These are phyloP conservation scores for Venustaconcha ellipsiformis DNA, from an alignment of 1,140 invertebrate genomes.

Conservation along the genomic window DNA sequence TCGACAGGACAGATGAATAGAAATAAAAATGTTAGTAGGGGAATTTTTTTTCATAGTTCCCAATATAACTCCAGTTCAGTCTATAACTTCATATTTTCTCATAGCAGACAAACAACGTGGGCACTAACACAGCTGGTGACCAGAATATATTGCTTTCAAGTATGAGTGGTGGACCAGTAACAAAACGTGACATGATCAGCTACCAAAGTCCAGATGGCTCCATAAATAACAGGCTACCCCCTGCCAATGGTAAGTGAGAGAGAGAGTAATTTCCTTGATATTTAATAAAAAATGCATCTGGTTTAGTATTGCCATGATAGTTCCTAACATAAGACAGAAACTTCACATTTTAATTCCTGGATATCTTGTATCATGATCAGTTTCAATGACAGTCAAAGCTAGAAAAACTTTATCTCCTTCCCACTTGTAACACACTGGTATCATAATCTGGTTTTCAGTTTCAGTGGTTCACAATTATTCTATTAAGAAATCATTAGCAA, in stretches of 20 bases:
- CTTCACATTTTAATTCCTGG: neutral
- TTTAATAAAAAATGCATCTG: neutral
- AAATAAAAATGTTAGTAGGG: too few relatives aligned
- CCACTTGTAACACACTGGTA: too few relatives aligned
- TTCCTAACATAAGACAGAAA: neutral
- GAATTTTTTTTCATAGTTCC: too few relatives aligned
- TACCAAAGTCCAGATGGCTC: constrained; percentile 61
- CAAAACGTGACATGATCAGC: constrained; percentile 64
- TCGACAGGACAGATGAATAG: too few relatives aligned
- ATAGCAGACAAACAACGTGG: constrained; percentile 52
- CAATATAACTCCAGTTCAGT: too few relatives aligned
- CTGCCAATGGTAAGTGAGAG: constrained; percentile 46
- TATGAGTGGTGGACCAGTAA: constrained; percentile 36
- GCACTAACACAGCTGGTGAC: constrained; percentile 54
- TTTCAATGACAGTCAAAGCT: too few relatives aligned
- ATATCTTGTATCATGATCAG: too few relatives aligned
- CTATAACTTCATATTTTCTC: too few relatives aligned
- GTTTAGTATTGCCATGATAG: too few relatives aligned
- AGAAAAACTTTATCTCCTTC: too few relatives aligned
- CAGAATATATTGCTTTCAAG: constrained; percentile 25
- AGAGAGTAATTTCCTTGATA: neutral
- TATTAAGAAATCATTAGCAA: neutral
- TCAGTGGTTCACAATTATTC: too few relatives aligned
- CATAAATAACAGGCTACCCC: constrained; percentile 58
- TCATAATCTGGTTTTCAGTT: too few relatives aligned